These are phyloP conservation scores for Bunonema sp. DNA, from an alignment of 2,888 invertebrate genomes.

Conservation along the genomic window DNA sequence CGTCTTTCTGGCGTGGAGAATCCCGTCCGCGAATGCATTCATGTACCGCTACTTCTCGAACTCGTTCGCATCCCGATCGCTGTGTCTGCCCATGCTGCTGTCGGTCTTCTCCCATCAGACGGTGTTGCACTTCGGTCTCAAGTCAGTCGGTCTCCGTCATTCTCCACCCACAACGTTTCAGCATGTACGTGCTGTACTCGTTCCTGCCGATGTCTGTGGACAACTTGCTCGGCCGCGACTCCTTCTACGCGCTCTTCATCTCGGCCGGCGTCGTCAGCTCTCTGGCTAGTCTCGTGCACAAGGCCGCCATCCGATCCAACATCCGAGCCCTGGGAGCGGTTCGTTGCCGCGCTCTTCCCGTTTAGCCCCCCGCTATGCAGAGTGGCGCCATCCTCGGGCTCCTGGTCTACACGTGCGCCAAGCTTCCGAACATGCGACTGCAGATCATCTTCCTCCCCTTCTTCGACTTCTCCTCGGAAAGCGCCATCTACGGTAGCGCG, in stretches of 20 bases:
- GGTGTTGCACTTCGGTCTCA: constrained; percentile 68
- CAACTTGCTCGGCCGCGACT: constrained; percentile 24
- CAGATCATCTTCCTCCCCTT: constrained; percentile 76
- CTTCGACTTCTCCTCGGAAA: constrained; percentile 66
- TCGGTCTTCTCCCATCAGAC: constrained; percentile 88
- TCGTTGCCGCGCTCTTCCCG: constrained; percentile 55
- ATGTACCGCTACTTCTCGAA: constrained; percentile 40
- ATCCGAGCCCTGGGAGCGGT: constrained; percentile 80
- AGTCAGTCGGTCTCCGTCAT: too few relatives aligned
- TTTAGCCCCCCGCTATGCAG: constrained; percentile 57
- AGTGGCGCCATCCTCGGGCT: constrained; percentile 87
- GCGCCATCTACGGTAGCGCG: constrained; percentile 10
- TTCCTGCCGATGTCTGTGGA: constrained; percentile 53
- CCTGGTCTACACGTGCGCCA: constrained; percentile 67
- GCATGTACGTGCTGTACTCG: constrained; percentile 84
- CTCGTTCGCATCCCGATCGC: constrained; percentile 46
- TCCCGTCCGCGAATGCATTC: too few relatives aligned
- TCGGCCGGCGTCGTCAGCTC: constrained; percentile 62
- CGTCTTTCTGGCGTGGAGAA: too few relatives aligned
- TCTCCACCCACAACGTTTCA: too few relatives aligned
- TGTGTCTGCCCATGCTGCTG: constrained; percentile 73
- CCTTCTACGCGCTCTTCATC: constrained; percentile 75
- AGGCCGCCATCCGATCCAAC: constrained; percentile 58
- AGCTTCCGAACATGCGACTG: constrained; percentile 53
- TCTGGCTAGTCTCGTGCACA: constrained; percentile 67